phyloP scores from a whole-genome alignment of 2,888 invertebrate genomes.

The Oeneis ivallda region DNA sequence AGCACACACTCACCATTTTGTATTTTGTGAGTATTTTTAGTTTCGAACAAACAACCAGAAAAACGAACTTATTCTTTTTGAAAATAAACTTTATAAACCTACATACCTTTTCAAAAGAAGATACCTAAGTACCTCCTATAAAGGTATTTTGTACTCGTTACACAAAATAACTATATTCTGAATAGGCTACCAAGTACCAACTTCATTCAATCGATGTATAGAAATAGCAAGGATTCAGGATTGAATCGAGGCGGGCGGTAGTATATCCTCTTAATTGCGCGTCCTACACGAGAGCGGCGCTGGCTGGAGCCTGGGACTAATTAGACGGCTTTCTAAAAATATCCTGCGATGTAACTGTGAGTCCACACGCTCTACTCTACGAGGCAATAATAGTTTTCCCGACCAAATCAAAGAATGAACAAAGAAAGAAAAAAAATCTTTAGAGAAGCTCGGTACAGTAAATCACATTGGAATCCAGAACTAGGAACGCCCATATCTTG shows the following conservation, averaged over 20 bases:
- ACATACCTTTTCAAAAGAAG: not conserved
- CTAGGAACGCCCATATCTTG: too few relatives aligned
- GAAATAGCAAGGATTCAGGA: slow-evolving; percentile 4
- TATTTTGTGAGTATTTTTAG: too few relatives aligned
- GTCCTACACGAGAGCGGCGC: slow-evolving; percentile 35
- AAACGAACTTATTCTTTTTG: too few relatives aligned
- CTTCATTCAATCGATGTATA: slow-evolving; percentile 5
- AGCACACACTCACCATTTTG: too few relatives aligned
- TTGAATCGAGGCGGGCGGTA: not conserved
- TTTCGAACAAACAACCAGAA: too few relatives aligned
- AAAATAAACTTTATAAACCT: too few relatives aligned
- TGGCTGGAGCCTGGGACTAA: slow-evolving; percentile 52
- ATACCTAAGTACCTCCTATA: not conserved
- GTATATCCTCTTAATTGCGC: slow-evolving; percentile 46
- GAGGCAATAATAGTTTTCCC: not conserved
- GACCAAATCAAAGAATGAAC: too few relatives aligned
- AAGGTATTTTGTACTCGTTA: not conserved
- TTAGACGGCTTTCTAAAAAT: slow-evolving; percentile 55
- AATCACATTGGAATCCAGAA: too few relatives aligned
- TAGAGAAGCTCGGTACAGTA: too few relatives aligned
- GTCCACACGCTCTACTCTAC: not conserved
- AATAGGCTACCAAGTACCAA: not conserved
- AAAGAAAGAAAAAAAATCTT: too few relatives aligned
- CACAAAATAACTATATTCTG: not conserved
- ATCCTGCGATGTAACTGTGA: slow-evolving; percentile 26